Percentiles rank a stretch among this genome's conserved stretches.
phyloP scores from a whole-genome alignment of 2,113 vertebrate genomes.

The Kryptolebias marmoratus region DNA sequence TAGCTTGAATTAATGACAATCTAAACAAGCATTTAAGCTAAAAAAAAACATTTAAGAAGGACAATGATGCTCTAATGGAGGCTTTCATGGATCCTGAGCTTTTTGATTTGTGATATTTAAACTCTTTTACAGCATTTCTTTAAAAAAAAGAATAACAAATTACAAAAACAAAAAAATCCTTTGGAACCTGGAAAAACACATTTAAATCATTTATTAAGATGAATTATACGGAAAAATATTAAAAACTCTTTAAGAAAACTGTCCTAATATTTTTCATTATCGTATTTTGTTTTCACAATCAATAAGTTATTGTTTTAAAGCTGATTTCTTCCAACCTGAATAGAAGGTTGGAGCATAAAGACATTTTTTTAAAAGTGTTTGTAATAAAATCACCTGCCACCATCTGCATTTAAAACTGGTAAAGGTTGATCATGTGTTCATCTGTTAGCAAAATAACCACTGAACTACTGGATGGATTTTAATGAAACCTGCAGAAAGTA shows the following conservation, averaged over 20 bases:
- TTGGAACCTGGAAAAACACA: background rate
- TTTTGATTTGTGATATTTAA: background rate
- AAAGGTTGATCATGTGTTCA: background rate
- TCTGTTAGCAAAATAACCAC: too few relatives aligned
- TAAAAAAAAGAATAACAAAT: background rate
- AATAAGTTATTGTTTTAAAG: background rate
- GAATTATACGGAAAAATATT: background rate
- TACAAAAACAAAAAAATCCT: background rate
- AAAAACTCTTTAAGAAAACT: background rate
- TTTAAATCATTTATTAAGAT: background rate
- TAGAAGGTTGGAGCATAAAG: background rate
- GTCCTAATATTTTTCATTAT: constrained; percentile 2
- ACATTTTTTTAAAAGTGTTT: background rate
- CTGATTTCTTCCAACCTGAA: background rate
- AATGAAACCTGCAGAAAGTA: too few relatives aligned
- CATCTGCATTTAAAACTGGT: background rate
- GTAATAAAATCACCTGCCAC: background rate
- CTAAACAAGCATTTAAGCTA: too few relatives aligned
- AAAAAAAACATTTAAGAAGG: too few relatives aligned
- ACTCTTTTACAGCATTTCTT: background rate
- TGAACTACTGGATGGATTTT: too few relatives aligned
- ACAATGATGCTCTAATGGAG: too few relatives aligned
- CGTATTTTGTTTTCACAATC: background rate
- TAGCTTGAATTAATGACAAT: too few relatives aligned
- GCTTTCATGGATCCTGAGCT: too few relatives aligned